Conservation (phyloP, 2,797 vertebrate genomes). For the Sebastes jordani region DNA sequence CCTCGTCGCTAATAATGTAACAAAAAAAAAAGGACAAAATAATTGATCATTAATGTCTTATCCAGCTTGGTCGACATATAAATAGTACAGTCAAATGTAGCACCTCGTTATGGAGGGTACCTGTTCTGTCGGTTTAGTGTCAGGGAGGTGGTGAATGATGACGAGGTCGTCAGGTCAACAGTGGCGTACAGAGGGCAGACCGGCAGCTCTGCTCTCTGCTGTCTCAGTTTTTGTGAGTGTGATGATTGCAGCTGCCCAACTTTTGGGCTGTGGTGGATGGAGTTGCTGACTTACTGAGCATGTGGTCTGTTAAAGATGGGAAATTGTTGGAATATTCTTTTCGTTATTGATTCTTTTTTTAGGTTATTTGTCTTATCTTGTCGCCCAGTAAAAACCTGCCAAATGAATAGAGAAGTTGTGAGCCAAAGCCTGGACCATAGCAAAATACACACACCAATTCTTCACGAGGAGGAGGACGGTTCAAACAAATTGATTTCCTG, state of each 20-base stretch:
- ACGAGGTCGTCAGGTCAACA: background rate
- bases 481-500: background rate
- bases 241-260: background rate
- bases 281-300: background rate
- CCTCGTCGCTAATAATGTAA: background rate
- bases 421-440: background rate
- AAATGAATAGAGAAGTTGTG: background rate
- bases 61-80: background rate
- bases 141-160: background rate
- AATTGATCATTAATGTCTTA: background rate
- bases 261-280: background rate
- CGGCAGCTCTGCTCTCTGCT: background rate
- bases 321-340: background rate
- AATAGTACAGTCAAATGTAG: background rate
- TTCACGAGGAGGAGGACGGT: background rate
- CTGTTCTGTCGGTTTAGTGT: background rate
- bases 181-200: background rate
- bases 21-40: background rate
- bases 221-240: background rate
- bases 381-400: background rate
- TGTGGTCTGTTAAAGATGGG: background rate
- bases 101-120: background rate
- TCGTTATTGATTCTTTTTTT: background rate
- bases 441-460: background rate
- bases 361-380: background rate